These are phyloP conservation scores for Mandrillus leucophaeus DNA, from an alignment of 2,113 vertebrate genomes.

Conservation along the genomic window DNA sequence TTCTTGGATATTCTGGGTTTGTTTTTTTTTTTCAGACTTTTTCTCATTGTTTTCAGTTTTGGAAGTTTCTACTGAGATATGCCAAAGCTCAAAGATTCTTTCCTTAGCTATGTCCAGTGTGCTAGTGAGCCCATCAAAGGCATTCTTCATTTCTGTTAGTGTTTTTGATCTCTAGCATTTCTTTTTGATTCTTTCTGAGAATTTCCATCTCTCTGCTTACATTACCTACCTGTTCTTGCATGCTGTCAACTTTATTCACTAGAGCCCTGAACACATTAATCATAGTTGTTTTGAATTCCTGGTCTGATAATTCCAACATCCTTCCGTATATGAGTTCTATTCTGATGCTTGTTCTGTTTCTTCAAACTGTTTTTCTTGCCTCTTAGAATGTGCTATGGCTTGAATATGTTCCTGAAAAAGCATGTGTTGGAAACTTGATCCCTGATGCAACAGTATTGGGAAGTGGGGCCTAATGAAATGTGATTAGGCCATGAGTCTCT, in stretches of 20 bases:
- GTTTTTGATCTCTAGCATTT: not conserved
- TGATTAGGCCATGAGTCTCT: not conserved
- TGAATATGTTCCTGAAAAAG: not conserved
- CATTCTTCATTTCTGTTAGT: not conserved
- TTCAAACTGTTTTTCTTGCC: not conserved
- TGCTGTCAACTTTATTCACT: not conserved
- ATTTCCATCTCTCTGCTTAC: not conserved
- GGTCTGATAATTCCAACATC: not conserved
- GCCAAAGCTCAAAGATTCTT: not conserved
- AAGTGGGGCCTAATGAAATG: not conserved
- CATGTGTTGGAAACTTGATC: not conserved
- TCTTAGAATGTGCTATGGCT: not conserved
- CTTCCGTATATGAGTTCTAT: not conserved
- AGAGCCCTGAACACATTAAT: not conserved
- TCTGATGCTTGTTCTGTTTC: not conserved
- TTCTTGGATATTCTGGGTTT: not conserved
- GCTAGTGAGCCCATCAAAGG: not conserved
- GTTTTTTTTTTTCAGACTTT: not conserved
- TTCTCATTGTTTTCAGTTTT: not conserved
- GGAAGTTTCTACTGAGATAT: not conserved
- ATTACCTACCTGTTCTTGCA: not conserved
- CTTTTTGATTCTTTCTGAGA: not conserved
- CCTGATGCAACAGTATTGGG: not conserved
- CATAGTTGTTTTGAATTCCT: not conserved
- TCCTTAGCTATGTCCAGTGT: not conserved